phyloP scores from a whole-genome alignment of 2,888 invertebrate species.

The Andrena praecox region DNA sequence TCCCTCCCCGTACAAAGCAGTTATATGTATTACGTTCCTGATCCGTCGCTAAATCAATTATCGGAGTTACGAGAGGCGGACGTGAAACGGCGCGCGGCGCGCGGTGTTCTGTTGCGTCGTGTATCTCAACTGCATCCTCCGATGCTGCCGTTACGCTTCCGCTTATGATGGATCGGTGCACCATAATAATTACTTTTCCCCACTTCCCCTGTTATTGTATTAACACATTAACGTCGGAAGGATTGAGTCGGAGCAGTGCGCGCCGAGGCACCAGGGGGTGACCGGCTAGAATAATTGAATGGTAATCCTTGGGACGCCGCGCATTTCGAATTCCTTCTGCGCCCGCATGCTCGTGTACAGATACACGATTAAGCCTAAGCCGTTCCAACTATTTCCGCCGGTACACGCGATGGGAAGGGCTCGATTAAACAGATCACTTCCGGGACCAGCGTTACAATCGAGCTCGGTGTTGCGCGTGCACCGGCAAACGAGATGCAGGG shows the following conservation, averaged over 20 bases:
- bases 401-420: conserved; percentile 68
- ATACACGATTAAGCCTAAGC: conserved; percentile 69
- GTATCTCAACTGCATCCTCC: background rate
- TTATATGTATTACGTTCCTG: conserved; percentile 80
- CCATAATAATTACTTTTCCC: too few relatives aligned
- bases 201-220: too few relatives aligned
- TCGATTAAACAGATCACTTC: conserved; percentile 72
- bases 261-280: conserved; percentile 27
- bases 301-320: conserved; percentile 33
- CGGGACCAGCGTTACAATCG: conserved; percentile 58
- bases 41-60: conserved; percentile 83
- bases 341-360: conserved; percentile 19
- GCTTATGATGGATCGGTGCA: background rate
- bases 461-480: conserved; percentile 37
- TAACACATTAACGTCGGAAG: too few relatives aligned
- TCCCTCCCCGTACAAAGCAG: conserved; percentile 75
- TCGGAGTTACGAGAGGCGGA: conserved; percentile 72
- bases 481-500: conserved; percentile 41
- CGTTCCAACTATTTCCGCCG: conserved; percentile 67
- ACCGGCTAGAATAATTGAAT: conserved; percentile 53
- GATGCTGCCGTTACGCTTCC: background rate
- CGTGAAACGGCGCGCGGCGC: conserved; percentile 21
- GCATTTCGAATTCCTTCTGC: conserved; percentile 66
- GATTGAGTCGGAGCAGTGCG: background rate
- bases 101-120: background rate